Base-by-base conservation (phyloP, 1,140 invertebrate species). In the Saccostrea echinata region DNA sequence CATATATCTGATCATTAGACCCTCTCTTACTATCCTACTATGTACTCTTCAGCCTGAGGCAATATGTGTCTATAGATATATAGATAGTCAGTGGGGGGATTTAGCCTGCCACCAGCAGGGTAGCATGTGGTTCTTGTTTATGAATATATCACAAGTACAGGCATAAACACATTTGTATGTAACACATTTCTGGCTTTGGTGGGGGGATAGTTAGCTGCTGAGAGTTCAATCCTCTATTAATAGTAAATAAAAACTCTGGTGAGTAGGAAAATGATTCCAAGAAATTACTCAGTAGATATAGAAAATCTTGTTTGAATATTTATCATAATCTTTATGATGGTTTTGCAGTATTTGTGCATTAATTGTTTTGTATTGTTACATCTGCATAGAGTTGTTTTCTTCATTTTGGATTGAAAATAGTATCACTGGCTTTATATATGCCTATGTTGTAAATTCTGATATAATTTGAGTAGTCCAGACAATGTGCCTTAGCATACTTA, bases 51-150 rank as follows among this genome's bases (percentile, higher is more conserved):
- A 76, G 68, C 11, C 30, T 16, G 68, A 76, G 27, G 68, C 27
- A 33, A 30, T 30, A 30, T 76, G 68, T 76, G 68, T 76, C 68
- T 76, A 12, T 76, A 76, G 27, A 33, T 76, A 27, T 76, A 33
- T 33, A 76, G 68, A 76, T 76, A 33, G 68, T 76, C 68, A 76
- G 68, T 33, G 6, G 27, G 68, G 68, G 68, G 27, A 13, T n/a
- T n/a, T 24, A 33, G 27, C 27, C 30, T 76, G 68, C 68, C 30
- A 33, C 68, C 68, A 76, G 68, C 68, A 30, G 27, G 68, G 68
- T 11, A 76, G 24, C 68, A 76, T 76, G 27, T 76, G 68, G 68
- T 76, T 76, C 68, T 76, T 30, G 68, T 76, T 76, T 76, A 76
- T 12, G 33, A 30, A 76, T 76, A 76, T 76, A 30, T 76, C 24